phyloP scores from a whole-genome alignment of 2,888 invertebrate genomes.

The Nebria salina region DNA sequence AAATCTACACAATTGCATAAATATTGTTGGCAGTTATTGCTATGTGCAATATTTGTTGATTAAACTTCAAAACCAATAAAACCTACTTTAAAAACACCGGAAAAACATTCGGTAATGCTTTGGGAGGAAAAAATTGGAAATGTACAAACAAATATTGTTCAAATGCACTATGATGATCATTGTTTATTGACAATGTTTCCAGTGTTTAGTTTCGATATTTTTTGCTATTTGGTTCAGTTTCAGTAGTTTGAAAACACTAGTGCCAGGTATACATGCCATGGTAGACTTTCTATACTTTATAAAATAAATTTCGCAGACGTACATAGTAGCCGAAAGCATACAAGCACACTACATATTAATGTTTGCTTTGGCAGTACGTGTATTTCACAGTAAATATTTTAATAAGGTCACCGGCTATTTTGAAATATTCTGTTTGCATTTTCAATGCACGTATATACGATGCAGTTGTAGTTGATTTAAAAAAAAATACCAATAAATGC shows the following conservation, averaged over 20 bases:
- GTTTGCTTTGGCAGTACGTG: conserved; percentile 4
- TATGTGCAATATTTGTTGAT: too few relatives aligned
- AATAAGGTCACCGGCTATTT: neutral
- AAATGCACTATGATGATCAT: neutral
- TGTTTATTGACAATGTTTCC: neutral
- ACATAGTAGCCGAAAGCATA: neutral
- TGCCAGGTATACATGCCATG: neutral
- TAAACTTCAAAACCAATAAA: too few relatives aligned
- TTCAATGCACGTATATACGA: neutral
- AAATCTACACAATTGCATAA: too few relatives aligned
- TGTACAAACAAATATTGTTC: neutral
- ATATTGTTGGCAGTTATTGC: too few relatives aligned
- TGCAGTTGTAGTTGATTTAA: too few relatives aligned
- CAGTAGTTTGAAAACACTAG: neutral
- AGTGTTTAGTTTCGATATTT: neutral
- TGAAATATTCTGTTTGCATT: neutral
- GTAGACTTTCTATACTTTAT: neutral
- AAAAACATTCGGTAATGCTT: too few relatives aligned
- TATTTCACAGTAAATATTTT: conserved; percentile 13
- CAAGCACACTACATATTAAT: conserved; percentile 10
- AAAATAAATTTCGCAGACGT: neutral
- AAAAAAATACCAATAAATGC: too few relatives aligned
- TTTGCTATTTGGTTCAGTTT: neutral
- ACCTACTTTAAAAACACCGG: too few relatives aligned
- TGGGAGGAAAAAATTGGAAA: neutral